Base-by-base conservation (phyloP, 2,113 vertebrate species). In the Petroica traversi region DNA sequence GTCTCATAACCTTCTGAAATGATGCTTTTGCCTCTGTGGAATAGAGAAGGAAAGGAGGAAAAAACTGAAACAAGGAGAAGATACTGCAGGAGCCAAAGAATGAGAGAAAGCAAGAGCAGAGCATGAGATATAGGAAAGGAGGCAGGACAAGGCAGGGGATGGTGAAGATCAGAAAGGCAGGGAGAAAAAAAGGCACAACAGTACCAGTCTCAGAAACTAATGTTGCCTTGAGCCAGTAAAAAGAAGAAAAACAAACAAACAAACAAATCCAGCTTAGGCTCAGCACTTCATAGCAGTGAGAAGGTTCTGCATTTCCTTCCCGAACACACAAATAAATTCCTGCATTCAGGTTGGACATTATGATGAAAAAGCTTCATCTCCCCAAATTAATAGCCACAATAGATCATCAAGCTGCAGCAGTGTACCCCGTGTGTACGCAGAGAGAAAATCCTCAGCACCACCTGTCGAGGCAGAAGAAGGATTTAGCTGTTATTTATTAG, bases 401-500 rank as follows among this genome's bases (percentile, higher is more conserved):
- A 64, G 19, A 93, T 93, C 91, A 89, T 36, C 48, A 64, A 34
- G n/a, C 72, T 85, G 22, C 8, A 49, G 43, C 33, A 14, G 41
- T 38, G 24, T 5, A 63, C 40, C 40, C 80, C 8, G 26, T 57
- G 73, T 51, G 54, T 87, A 52, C 3, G 4, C 58, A 80, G 69
- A 74, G 64, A 91, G 86, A 96, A 95, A 90, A 88, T 87, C 66
- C 68, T 67, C 78, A 92, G 45, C 83, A 93, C 90, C 80, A 85
- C 72, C 85, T 88, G 40, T 46, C 16, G 8, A 75, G 64, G 89
- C 64, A 48, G 38, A 41, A 68, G 83, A 52, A 55, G 78, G 85
- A 92, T 94, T 89, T 73, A 75, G 71, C 85, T 84, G 58, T 71
- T 91, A 95, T 90, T 95, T 95, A 94, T 88, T 92, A 72, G 74